A percentile compares a stretch with the other conserved stretches of the same genome.
Evolutionary conservation across 2,888 invertebrate genomes (phyloP).

Genomic region (Sinopyrophorus schimmeli): DNA sequence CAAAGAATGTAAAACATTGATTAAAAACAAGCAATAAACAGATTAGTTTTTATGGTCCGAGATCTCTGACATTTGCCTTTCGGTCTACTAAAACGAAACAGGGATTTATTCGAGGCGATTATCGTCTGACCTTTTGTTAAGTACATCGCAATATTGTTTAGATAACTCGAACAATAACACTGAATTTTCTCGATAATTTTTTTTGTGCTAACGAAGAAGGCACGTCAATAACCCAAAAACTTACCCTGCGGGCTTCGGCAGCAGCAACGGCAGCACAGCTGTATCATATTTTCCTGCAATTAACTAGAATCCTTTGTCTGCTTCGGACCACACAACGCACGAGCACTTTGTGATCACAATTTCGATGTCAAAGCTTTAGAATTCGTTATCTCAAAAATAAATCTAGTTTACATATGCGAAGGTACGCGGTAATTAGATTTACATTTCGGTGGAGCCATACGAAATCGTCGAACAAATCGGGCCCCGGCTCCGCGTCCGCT

Average conservation of each 20-base stretch:
- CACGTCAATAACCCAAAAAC: slow-evolving; percentile 27
- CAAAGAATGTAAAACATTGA: too few species aligned
- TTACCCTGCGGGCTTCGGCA: slow-evolving; percentile 19
- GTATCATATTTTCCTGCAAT: slow-evolving; percentile 32
- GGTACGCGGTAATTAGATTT: slow-evolving; percentile 11
- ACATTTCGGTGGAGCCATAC: too few species aligned
- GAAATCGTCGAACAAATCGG: too few species aligned
- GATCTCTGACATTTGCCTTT: slow-evolving; percentile 8
- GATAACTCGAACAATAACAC: slow-evolving; percentile 13
- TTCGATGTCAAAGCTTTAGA: slow-evolving; percentile 23
- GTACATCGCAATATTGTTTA: slow-evolving; percentile 7
- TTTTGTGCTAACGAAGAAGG: slow-evolving; percentile 14
- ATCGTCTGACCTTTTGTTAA: slow-evolving; percentile 17
- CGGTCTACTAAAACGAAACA: slow-evolving; percentile 1
- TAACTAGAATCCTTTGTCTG: slow-evolving; percentile 27
- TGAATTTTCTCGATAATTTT: slow-evolving; percentile 15
- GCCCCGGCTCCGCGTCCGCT: too few species aligned
- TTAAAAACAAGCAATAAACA: not conserved
- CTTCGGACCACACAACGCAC: slow-evolving; percentile 26
- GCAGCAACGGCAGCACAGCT: slow-evolving; percentile 23
- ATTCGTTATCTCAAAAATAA: slow-evolving; percentile 12
- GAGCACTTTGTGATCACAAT: slow-evolving; percentile 25
- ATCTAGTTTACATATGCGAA: slow-evolving; percentile 8
- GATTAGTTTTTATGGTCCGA: not conserved
- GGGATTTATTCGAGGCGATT: slow-evolving; percentile 9